Evolutionary conservation across 53 echinoderm and acorn worm species (phyloP), one percentile per base, ranked within the genome.

Genomic region (Echinarachnius parma): DNA sequence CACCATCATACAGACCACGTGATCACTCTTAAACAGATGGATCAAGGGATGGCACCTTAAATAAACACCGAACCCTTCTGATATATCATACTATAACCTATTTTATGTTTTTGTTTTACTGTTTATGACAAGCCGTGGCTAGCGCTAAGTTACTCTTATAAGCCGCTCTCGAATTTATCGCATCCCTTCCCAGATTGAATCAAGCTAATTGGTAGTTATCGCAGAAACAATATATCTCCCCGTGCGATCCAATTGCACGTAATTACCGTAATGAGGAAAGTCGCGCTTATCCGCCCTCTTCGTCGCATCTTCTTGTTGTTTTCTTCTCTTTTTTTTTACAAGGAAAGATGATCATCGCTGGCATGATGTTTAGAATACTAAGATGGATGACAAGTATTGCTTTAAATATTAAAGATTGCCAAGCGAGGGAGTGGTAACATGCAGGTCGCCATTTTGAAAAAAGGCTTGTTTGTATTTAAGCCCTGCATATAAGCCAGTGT

Each of bases 141-240:
- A 39, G 7, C 13, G 7, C 13, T 39, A 39, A 39, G 7, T 9
- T 39, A 7, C 42, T 39, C 50, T 18, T 9, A 14, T 4, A 4
- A 49, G 13, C 50, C 19, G 13, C 9, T 49, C 50, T 18, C 50
- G 31, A 32, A 49, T 68, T 52, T 68, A 49, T 68, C 68, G 15
- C 52, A 23, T 29, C 29, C 50, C 52, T 8, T 32, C 50, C 50
- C 53, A 50, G 68, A 68, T 68, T 68, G 68, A 68, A 68, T 68
- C 68, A 52, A n/a, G 68, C 68, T 68, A 68, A 68, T 68, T 68
- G 68, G 68, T 68, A 68, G 68, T 68, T 68, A 68, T 68, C 68
- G 33, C 52, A 68, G 68, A 68, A 68, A 68, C 68, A 68, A 68
- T 68, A 68, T 68, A 68, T 68, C 68, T 68, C 68, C 57, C 45